Conservation (phyloP, 1,140 invertebrate species). For the Leptinotarsa undecemlineata region DNA sequence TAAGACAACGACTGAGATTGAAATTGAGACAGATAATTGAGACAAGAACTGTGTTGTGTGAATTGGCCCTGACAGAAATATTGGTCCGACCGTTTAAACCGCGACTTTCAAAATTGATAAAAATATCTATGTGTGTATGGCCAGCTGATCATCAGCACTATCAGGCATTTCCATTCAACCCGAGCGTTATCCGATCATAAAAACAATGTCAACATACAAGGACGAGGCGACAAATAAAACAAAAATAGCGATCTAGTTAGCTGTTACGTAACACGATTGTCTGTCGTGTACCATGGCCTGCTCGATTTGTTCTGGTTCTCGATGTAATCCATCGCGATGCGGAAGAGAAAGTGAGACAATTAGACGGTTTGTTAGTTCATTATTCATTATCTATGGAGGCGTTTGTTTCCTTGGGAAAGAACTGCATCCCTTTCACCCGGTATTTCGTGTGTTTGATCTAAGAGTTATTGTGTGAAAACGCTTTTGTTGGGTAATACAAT, state of each 20-base stretch:
- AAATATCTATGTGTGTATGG: too few relatives aligned
- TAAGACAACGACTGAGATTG: too few relatives aligned
- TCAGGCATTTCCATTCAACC: background rate
- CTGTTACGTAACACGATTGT: background rate
- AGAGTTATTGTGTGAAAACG: background rate
- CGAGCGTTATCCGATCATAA: background rate
- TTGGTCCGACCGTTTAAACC: too few relatives aligned
- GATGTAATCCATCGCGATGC: background rate
- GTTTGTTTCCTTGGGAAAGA: background rate
- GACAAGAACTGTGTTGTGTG: too few relatives aligned
- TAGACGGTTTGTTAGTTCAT: background rate
- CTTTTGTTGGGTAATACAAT: too few relatives aligned
- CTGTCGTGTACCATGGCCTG: background rate
- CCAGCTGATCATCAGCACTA: background rate
- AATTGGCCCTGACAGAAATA: too few relatives aligned
- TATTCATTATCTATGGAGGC: slow-evolving; percentile 2
- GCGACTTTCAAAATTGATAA: too few relatives aligned
- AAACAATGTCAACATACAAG: background rate
- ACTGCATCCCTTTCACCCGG: background rate
- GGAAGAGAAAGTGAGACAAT: slow-evolving; percentile 8
- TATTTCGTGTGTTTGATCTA: background rate
- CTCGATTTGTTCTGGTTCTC: slow-evolving; percentile 7
- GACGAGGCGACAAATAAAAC: background rate
- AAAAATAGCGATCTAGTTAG: background rate
- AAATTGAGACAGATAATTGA: too few relatives aligned